Evolutionary conservation across 2,888 invertebrate species (phyloP), one percentile per base, ranked within the genome.

Genomic region (Cryptus viduatorius): DNA sequence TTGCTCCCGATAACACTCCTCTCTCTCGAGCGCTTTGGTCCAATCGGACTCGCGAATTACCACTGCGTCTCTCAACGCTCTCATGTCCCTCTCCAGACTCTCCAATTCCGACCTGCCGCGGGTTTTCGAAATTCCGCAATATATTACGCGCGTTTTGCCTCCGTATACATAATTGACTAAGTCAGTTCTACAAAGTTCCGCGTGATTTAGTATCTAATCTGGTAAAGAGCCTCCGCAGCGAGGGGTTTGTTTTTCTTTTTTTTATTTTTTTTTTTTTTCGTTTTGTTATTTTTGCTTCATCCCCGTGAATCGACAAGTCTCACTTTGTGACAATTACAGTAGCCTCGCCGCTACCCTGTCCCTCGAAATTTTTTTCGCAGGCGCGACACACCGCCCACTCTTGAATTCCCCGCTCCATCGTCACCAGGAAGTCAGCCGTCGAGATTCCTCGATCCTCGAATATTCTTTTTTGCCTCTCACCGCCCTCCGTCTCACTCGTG

Each of bases 51-150:
- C 93, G 91, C 90, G 89, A 0, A 84, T 86, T 12, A 89, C 87
- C n/a, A 93, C 87, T 0, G 89, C 90, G 65, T 92, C 91, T 29
- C 90, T 89, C 56, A 93, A 83, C 19, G 86, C 88, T 67, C 88
- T 89, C 91, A 92, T 91, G 73, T 93, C 91, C 3, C 73, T 88
- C 61, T 92, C 92, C 65, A 93, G 65, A n/a, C 87, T 87, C 8
- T 90, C 90, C 59, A 93, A 79, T 76, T 93, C 93, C 0, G 90
- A 87, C 83, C 93, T 93, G 79, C 19, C 61, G 67, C 37, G 24
- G 7, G 69, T 10, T 61, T 61, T n/a, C 61, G 29, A 31, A 61
- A 61, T 61, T 61, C 29, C 61, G 4, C 61, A 31, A 8, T 56
- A 56, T 8, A 53, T 16, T 8, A 53, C 7, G 7, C 8, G 53